These are phyloP conservation scores for Molossus alvarezi DNA, from an alignment of 2,797 vertebrate species.

Conservation along the genomic window DNA sequence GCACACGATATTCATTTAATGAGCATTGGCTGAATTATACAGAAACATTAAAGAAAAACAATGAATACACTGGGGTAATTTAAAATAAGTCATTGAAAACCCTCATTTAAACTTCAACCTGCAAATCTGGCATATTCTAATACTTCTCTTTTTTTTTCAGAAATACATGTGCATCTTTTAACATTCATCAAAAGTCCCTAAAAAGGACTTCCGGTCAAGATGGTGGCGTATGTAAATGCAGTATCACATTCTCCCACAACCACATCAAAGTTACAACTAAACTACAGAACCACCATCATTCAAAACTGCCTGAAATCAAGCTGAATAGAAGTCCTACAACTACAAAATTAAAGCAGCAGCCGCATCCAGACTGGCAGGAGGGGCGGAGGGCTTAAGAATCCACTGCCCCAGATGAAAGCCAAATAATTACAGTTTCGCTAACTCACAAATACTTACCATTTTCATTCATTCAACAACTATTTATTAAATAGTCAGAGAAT, in stretches of 20 bases:
- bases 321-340: too few relatives aligned
- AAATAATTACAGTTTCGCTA: neutral
- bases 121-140: neutral
- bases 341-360: too few relatives aligned
- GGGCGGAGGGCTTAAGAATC: neutral
- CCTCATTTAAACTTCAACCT: slow-evolving; percentile 3
- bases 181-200: neutral
- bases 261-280: too few relatives aligned
- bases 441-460: neutral
- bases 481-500: neutral
- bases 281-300: too few relatives aligned
- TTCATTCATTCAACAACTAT: neutral
- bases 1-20: neutral
- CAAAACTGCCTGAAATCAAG: too few relatives aligned
- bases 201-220: neutral
- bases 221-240: too few relatives aligned
- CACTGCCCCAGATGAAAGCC: neutral
- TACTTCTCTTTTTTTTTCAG: slow-evolving; percentile 28
- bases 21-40: neutral
- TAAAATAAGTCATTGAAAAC: neutral
- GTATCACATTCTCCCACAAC: too few relatives aligned
- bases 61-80: neutral
- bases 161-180: neutral
- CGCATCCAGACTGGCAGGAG: too few relatives aligned
- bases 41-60: neutral